Evolutionary conservation across 2,888 invertebrate genomes (phyloP).

Genomic region (Rhopalosiphum nymphaeae): DNA sequence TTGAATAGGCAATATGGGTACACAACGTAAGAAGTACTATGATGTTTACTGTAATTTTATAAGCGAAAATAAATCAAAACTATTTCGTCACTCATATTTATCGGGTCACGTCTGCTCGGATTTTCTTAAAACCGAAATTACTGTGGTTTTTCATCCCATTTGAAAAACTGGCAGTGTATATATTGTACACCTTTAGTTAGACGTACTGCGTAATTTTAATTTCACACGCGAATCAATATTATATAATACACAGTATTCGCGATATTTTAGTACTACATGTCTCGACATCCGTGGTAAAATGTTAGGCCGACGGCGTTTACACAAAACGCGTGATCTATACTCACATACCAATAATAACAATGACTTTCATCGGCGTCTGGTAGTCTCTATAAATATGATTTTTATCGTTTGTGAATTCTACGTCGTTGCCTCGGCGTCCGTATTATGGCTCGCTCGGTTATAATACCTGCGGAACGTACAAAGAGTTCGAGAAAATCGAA

Average conservation of each 20-base stretch:
- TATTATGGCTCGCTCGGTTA: background rate
- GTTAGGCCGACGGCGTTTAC: background rate
- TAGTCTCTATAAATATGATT: background rate
- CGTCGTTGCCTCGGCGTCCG: background rate
- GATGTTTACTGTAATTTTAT: background rate
- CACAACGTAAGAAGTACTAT: background rate
- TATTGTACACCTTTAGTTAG: background rate
- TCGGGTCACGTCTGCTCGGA: background rate
- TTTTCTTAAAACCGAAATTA: background rate
- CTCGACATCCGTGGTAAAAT: background rate
- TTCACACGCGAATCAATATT: background rate
- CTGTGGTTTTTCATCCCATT: background rate
- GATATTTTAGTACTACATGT: background rate
- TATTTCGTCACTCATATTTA: background rate
- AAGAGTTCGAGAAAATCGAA: constrained; percentile 33
- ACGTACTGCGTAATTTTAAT: background rate
- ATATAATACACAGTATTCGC: background rate
- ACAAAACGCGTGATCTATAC: background rate
- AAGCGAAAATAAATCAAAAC: background rate
- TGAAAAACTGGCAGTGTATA: background rate
- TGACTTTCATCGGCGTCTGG: background rate
- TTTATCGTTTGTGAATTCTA: constrained; percentile 13
- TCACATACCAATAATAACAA: background rate
- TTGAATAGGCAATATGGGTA: background rate
- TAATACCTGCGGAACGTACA: background rate